A percentile compares a stretch with the other conserved stretches of the same genome.
phyloP scores from a whole-genome alignment of 2,797 vertebrate genomes.

The Epinephelus coioides region DNA sequence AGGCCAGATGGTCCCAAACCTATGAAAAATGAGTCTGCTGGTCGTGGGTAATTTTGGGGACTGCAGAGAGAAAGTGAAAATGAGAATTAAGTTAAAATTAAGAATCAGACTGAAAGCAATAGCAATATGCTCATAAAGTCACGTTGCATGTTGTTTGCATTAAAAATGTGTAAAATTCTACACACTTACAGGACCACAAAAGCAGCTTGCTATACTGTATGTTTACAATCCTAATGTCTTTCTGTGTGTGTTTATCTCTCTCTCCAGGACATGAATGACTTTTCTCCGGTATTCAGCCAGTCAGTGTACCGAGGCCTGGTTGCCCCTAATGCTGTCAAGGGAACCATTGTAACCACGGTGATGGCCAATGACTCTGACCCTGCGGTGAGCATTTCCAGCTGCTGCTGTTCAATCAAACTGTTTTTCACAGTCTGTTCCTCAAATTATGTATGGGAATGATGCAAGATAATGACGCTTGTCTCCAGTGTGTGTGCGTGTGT shows the following conservation, averaged over 20 bases:
- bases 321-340: conserved; percentile 95
- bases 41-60: background rate
- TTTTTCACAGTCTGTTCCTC: conserved; percentile 38
- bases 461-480: conserved; percentile 45
- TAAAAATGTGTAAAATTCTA: conserved; percentile 6
- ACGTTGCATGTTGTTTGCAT: background rate
- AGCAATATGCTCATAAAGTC: background rate
- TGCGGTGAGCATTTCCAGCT: conserved; percentile 87
- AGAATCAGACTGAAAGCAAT: background rate
- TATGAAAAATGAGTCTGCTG: background rate
- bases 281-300: conserved; percentile 92
- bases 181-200: background rate
- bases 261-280: conserved; percentile 98
- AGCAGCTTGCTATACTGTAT: background rate
- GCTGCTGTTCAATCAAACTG: conserved; percentile 59
- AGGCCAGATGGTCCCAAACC: conserved; percentile 21
- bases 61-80: background rate
- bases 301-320: conserved; percentile 94
- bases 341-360: conserved; percentile 92
- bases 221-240: conserved; percentile 13
- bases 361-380: conserved; percentile 93
- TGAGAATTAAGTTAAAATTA: background rate
- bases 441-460: conserved; percentile 39
- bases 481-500: conserved; percentile 3
- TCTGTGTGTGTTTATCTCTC: conserved; percentile 42